Evolutionary conservation across 2,113 vertebrate species (phyloP).

Genomic region (Puffinus mauretanicus): DNA sequence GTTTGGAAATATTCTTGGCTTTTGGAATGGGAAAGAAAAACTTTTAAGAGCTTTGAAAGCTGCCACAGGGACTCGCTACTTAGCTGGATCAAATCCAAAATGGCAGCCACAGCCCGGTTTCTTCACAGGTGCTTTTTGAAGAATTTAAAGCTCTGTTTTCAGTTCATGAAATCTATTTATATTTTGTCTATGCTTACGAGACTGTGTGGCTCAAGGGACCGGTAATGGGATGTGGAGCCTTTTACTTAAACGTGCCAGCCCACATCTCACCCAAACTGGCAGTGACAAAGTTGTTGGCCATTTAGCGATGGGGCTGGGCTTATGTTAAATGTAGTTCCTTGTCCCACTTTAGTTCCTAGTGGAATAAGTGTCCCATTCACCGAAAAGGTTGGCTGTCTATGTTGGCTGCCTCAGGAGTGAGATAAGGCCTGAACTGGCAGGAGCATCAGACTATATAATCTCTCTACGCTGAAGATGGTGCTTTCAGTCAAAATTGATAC

Average conservation of each 20-base stretch:
- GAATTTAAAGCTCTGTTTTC: slow-evolving; percentile 57
- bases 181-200: slow-evolving; percentile 34
- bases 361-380: neutral
- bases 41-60: slow-evolving; percentile 53
- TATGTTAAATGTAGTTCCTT: neutral
- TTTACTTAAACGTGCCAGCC: neutral
- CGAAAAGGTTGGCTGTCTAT: neutral
- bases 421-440: neutral
- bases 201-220: slow-evolving; percentile 9
- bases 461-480: neutral
- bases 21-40: slow-evolving; percentile 43
- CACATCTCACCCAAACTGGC: neutral
- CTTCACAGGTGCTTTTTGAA: slow-evolving; percentile 63
- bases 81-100: slow-evolving; percentile 47
- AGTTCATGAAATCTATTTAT: slow-evolving; percentile 43
- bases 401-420: neutral
- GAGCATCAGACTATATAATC: neutral
- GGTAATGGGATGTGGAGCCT: slow-evolving; percentile 5
- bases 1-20: slow-evolving; percentile 51
- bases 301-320: neutral
- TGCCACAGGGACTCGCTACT: slow-evolving; percentile 58
- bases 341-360: neutral
- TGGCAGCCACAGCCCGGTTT: slow-evolving; percentile 44
- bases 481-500: neutral
- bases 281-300: neutral